Percentiles rank a stretch among this genome's conserved stretches.
Conservation (phyloP, 2,888 invertebrate genomes). For the Macaria liturata region DNA sequence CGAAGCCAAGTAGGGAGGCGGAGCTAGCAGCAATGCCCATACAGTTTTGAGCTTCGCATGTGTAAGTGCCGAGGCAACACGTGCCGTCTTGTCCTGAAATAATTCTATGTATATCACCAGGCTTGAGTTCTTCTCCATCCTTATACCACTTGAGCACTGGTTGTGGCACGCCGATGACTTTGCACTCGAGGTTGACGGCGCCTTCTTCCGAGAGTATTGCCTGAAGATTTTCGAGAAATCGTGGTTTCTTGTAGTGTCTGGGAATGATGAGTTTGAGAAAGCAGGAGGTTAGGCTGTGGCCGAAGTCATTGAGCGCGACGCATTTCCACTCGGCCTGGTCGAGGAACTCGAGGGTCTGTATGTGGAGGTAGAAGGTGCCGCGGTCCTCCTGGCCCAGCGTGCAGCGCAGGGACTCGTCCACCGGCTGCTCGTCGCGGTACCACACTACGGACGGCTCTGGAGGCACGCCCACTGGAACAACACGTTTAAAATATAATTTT, state of each 20-base stretch:
- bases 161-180: slow-evolving; percentile 95
- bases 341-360: slow-evolving; percentile 89
- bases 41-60: slow-evolving; percentile 95
- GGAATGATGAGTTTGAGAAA: slow-evolving; percentile 93
- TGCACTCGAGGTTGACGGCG: slow-evolving; percentile 95
- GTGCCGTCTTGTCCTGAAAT: slow-evolving; percentile 96
- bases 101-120: slow-evolving; percentile 95
- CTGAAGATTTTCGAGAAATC: slow-evolving; percentile 92
- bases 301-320: slow-evolving; percentile 94
- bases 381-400: slow-evolving; percentile 86
- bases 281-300: slow-evolving; percentile 94
- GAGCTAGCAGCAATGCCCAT: slow-evolving; percentile 96
- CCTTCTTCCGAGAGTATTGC: slow-evolving; percentile 94
- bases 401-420: slow-evolving; percentile 87
- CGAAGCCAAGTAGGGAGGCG: slow-evolving; percentile 93
- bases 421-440: slow-evolving; percentile 93
- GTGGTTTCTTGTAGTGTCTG: slow-evolving; percentile 93
- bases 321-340: slow-evolving; percentile 97
- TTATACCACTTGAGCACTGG: slow-evolving; percentile 96
- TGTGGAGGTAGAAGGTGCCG: slow-evolving; percentile 88
- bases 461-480: slow-evolving; percentile 86
- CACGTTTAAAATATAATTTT: too few relatives aligned
- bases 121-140: slow-evolving; percentile 93
- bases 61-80: slow-evolving; percentile 94
- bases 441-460: slow-evolving; percentile 93